phyloP scores from a whole-genome alignment of 2,113 vertebrate genomes.

The Boulengeromyrus knoepffleri region DNA sequence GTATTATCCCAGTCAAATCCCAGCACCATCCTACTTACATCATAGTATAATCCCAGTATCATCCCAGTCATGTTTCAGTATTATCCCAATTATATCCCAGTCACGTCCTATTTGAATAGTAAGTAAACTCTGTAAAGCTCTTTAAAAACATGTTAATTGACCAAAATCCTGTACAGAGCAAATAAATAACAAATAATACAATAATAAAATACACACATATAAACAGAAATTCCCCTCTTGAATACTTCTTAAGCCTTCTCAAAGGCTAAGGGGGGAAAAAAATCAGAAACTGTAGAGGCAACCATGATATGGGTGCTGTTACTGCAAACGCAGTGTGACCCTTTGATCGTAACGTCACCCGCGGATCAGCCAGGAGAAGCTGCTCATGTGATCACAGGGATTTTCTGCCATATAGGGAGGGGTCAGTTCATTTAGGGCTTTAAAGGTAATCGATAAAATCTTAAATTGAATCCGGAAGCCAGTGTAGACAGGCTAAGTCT shows the following conservation, averaged over 20 bases:
- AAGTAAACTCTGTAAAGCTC: background rate
- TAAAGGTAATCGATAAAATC: background rate
- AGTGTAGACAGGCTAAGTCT: background rate
- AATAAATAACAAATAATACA: background rate
- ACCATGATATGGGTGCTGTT: background rate
- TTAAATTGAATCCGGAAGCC: background rate
- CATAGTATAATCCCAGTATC: no score
- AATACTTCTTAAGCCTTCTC: background rate
- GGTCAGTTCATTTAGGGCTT: background rate
- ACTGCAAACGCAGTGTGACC: background rate
- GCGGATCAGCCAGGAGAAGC: background rate
- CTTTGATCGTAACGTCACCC: background rate
- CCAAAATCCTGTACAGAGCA: background rate
- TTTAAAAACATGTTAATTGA: background rate
- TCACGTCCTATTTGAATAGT: background rate
- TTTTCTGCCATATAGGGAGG: background rate
- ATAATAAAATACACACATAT: background rate
- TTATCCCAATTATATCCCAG: background rate
- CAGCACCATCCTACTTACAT: no score
- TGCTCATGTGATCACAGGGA: background rate
- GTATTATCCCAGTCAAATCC: no score
- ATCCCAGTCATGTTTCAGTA: no score
- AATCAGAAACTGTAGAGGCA: background rate
- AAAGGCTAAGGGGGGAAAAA: background rate
- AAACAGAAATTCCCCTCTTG: background rate